Base-by-base conservation (phyloP, 1,140 invertebrate genomes). In the Colletes gigas region DNA sequence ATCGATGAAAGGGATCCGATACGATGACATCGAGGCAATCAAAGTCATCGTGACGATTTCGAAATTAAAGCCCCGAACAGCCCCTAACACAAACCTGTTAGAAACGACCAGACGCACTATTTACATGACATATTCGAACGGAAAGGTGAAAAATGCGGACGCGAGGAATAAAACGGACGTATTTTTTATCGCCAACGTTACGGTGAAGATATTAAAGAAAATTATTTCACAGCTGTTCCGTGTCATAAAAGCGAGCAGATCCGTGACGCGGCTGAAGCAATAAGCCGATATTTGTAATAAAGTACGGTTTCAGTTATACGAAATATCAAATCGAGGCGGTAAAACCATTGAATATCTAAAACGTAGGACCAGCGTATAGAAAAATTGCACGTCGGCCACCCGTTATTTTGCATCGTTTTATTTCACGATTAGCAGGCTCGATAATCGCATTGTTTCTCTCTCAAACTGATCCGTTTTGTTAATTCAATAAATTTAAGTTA, bases 171-270 rank as follows among this genome's bases (percentile, higher is more conserved):
- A 66, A 60, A 78, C n/a, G 55, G 14, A 39, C 65, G 21, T n/a
- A n/a, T 41, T 70, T 78, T 78, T 78, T 69, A 70, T 70, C 70
- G 55, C 55, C 8, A 47, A 50, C 15, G 44, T 12, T 17, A 50
- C 14, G 62, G 19, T 17, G 73, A 57, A 67, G 73, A 57, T 70
- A 62, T 41, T 39, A 44, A 4, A 6, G 55, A 10, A 78, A 78
- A 78, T 78, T 78, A 70, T 78, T 70, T 78, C 44, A 21, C 66
- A 77, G 75, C 66, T 78, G 66, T 70, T 62, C 41, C 17, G 19
- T 5, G 17, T 60, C 66, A 12, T 77, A 70, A 77, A 77, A 60
- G 44, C 66, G 62, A 15, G 10, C 54, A 7, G 54, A 59, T 59
- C 41, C 41, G 8, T 77, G 50, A n/a, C 19, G n/a, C 39, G 47